Conservation (phyloP, 2,113 vertebrate species). For the Pipra filicauda region DNA sequence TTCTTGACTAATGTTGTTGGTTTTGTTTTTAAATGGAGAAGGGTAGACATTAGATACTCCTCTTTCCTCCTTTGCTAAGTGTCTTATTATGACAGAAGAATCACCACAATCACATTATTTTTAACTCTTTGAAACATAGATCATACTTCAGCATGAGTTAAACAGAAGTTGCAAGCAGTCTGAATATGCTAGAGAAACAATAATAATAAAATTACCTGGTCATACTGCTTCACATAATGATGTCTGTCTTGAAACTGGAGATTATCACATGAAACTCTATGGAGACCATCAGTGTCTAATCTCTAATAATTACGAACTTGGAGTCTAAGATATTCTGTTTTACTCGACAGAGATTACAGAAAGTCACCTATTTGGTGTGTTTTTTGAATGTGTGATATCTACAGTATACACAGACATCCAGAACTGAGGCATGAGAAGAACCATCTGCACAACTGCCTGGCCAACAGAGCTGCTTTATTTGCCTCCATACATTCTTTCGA, state of each 20-base stretch:
- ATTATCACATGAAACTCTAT: neutral
- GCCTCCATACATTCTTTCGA: conserved; percentile 95
- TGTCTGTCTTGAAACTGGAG: conserved; percentile 22
- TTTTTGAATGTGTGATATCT: conserved; percentile 11
- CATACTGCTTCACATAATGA: neutral
- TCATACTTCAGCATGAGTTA: neutral
- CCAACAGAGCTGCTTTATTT: conserved; percentile 71
- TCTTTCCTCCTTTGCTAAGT: neutral
- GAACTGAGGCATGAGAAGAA: neutral
- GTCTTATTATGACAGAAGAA: neutral
- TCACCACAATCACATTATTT: neutral
- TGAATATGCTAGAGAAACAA: conserved; percentile 11
- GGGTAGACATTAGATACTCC: neutral
- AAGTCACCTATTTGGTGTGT: neutral
- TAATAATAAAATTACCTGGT: neutral
- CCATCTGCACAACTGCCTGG: neutral
- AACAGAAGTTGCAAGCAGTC: neutral
- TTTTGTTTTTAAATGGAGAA: neutral
- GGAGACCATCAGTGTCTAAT: neutral
- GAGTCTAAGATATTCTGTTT: neutral
- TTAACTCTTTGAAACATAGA: neutral
- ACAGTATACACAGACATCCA: conserved; percentile 10
- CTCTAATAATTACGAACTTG: neutral
- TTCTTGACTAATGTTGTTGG: neutral
- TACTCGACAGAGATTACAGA: neutral